Conservation (phyloP, 2,888 invertebrate genomes). For the Tipula vernalis region DNA sequence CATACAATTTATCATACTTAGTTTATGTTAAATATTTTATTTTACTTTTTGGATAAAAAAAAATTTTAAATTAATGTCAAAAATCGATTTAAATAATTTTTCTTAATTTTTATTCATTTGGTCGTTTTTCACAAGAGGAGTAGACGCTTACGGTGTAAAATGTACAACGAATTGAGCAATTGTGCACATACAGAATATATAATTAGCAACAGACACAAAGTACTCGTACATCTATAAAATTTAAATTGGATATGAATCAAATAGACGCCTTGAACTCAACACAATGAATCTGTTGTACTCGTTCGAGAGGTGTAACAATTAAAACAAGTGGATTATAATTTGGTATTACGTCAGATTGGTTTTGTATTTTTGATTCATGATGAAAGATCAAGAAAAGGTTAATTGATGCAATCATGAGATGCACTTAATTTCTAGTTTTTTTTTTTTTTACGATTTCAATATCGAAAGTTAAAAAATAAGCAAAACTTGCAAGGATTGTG, state of each 20-base stretch:
- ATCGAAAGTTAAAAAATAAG: not conserved
- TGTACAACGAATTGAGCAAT: not conserved
- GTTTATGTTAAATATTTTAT: not conserved
- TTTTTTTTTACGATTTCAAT: not conserved
- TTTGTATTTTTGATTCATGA: not conserved
- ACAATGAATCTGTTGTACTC: not conserved
- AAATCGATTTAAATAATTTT: constrained; percentile 10
- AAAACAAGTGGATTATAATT: not conserved
- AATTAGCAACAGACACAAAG: not conserved
- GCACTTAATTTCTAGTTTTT: not conserved
- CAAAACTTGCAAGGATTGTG: not conserved
- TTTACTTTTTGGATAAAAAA: not conserved
- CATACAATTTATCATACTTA: constrained; percentile 10
- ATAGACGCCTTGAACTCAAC: not conserved
- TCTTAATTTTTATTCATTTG: constrained; percentile 5
- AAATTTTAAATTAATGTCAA: constrained; percentile 6
- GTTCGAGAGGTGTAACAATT: not conserved
- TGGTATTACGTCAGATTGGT: not conserved
- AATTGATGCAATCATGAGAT: not conserved
- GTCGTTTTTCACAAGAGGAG: not conserved
- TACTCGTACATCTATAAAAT: not conserved
- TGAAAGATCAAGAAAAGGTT: not conserved
- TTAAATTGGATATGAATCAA: not conserved
- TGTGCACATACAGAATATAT: no score
- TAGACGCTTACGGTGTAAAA: not conserved